Evolutionary conservation across 2,888 invertebrate species (phyloP).

Genomic region (Acrobasis repandana): DNA sequence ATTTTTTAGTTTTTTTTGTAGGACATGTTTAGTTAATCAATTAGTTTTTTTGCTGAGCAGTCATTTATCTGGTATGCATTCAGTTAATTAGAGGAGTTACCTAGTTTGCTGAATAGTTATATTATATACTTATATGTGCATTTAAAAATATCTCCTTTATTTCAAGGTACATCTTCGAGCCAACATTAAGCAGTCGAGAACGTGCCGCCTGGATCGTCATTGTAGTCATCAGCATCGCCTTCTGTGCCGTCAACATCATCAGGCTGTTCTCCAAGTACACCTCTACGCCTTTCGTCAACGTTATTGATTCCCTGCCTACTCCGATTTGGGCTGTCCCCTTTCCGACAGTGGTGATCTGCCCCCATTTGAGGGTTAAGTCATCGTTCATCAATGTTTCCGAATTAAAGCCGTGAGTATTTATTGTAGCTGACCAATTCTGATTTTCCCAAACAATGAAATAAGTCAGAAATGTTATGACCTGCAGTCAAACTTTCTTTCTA

Average conservation of each 20-base stretch:
- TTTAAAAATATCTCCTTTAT: too few relatives aligned
- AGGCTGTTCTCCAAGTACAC: slow-evolving; percentile 69
- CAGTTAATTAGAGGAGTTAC: too few relatives aligned
- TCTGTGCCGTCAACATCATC: slow-evolving; percentile 67
- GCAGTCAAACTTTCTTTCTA: too few relatives aligned
- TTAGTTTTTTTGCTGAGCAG: too few relatives aligned
- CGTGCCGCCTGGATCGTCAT: slow-evolving; percentile 67
- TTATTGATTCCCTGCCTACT: slow-evolving; percentile 71
- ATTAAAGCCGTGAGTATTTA: slow-evolving; percentile 16
- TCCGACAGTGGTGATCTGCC: slow-evolving; percentile 73
- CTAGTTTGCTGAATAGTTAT: too few relatives aligned
- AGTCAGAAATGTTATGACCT: too few relatives aligned
- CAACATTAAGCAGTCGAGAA: slow-evolving; percentile 64
- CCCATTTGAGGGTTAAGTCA: slow-evolving; percentile 67
- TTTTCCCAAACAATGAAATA: too few relatives aligned
- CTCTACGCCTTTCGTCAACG: slow-evolving; percentile 72
- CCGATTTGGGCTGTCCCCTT: slow-evolving; percentile 78
- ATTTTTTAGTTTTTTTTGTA: too few relatives aligned
- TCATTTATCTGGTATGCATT: too few relatives aligned
- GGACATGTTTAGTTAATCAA: too few relatives aligned
- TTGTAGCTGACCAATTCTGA: background rate
- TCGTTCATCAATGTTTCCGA: slow-evolving; percentile 59
- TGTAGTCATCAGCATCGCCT: slow-evolving; percentile 62
- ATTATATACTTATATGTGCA: too few relatives aligned
- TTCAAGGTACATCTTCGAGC: slow-evolving; percentile 71